Conservation (phyloP, 1,140 invertebrate species). For the Aricia agestis region DNA sequence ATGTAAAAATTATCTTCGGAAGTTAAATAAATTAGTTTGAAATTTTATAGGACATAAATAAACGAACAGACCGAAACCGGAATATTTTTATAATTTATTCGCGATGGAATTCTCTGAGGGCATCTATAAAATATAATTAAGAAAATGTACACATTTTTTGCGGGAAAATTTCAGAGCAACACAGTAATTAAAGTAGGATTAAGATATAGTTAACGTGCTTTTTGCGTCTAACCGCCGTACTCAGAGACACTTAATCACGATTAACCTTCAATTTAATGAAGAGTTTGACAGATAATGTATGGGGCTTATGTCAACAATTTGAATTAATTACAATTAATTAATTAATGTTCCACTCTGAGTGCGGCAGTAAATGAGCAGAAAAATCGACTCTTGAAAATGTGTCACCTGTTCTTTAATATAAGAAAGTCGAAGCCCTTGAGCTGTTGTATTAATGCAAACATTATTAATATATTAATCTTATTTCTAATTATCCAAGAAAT, state of each 20-base stretch:
- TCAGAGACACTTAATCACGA: too few species aligned
- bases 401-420: neutral
- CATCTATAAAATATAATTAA: neutral
- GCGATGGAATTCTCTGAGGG: neutral
- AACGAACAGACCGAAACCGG: neutral
- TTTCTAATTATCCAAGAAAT: neutral
- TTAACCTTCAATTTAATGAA: too few species aligned
- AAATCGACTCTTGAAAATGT: too few species aligned
- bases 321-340: too few species aligned
- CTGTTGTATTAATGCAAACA: neutral
- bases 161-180: neutral
- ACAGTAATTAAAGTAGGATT: neutral
- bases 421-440: neutral
- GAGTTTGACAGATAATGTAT: too few species aligned
- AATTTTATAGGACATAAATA: constrained; percentile 1
- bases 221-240: too few species aligned
- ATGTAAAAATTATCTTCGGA: neutral
- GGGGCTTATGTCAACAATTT: too few species aligned
- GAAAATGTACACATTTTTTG: neutral
- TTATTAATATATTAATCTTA: too few species aligned
- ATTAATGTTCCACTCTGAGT: too few species aligned
- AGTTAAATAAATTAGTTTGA: neutral
- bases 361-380: too few species aligned
- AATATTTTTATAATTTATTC: neutral
- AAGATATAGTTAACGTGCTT: neutral